Percentiles rank a stretch among this genome's conserved stretches.
Conservation (phyloP, 2,797 vertebrate genomes). For the Simalia tracyae region DNA sequence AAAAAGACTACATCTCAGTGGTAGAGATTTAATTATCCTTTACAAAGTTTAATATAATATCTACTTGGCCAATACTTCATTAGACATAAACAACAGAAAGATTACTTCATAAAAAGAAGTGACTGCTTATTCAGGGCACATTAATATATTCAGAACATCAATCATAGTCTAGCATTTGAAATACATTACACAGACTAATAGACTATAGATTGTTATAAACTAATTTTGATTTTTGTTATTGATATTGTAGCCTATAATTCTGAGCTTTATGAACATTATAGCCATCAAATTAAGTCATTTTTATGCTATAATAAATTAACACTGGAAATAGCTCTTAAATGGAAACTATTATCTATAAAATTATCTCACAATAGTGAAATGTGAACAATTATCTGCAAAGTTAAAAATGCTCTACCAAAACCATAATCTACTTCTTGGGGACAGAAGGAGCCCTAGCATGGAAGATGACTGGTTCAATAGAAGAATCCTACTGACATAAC, state of each 20-base stretch:
- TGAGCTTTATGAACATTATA: neutral
- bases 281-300: neutral
- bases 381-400: neutral
- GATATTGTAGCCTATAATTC: constrained; percentile 9
- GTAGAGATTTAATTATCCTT: constrained; percentile 30
- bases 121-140: constrained; percentile 22
- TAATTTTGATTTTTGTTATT: neutral
- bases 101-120: constrained; percentile 45
- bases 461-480: neutral
- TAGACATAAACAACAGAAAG: constrained; percentile 34
- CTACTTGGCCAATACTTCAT: neutral
- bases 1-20: constrained; percentile 31
- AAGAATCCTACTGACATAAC: neutral
- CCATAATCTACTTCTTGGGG: neutral
- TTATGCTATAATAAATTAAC: neutral
- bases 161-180: neutral
- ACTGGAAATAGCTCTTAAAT: neutral
- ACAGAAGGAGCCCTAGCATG: neutral
- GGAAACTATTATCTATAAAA: neutral
- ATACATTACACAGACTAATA: fast-evolving
- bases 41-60: neutral
- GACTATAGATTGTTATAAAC: constrained; percentile 19
- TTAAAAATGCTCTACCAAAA: neutral
- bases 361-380: neutral
- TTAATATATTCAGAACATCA: constrained; percentile 37